Evolutionary conservation across 2,797 vertebrate genomes (phyloP).

Genomic region (Chelonia mydas): DNA sequence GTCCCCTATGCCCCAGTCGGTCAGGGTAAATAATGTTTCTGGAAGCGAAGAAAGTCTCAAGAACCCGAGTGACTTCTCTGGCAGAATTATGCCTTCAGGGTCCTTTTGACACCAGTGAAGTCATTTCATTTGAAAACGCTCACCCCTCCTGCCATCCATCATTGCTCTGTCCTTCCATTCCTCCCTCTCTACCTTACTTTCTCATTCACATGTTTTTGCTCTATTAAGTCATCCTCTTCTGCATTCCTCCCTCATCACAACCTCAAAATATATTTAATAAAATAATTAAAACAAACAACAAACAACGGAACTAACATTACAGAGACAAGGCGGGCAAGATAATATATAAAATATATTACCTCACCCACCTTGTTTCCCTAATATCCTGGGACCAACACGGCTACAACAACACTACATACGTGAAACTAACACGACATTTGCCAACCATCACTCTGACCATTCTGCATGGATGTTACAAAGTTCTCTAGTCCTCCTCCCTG

Average conservation of each 20-base stretch:
- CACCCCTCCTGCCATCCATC: neutral
- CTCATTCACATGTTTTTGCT: neutral
- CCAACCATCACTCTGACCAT: neutral
- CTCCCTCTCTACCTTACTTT: neutral
- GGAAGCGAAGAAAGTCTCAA: neutral
- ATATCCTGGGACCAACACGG: neutral
- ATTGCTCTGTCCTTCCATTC: neutral
- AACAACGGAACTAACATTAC: slow-evolving; percentile 22
- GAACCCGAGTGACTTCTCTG: neutral
- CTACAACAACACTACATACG: neutral
- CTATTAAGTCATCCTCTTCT: neutral
- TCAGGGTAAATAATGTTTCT: neutral
- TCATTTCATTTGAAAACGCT: neutral
- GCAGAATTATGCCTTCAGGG: neutral
- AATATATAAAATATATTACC: neutral
- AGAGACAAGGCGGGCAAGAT: neutral
- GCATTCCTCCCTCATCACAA: neutral
- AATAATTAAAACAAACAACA: neutral
- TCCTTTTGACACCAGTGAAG: neutral
- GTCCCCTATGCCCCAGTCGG: accelerated
- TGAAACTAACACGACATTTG: slow-evolving; percentile 23
- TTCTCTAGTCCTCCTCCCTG: neutral
- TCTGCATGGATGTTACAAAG: neutral
- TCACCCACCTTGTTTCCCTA: neutral
- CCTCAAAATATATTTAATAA: neutral